Conservation (phyloP, 2,888 invertebrate genomes). For the Diabrotica balteata region DNA sequence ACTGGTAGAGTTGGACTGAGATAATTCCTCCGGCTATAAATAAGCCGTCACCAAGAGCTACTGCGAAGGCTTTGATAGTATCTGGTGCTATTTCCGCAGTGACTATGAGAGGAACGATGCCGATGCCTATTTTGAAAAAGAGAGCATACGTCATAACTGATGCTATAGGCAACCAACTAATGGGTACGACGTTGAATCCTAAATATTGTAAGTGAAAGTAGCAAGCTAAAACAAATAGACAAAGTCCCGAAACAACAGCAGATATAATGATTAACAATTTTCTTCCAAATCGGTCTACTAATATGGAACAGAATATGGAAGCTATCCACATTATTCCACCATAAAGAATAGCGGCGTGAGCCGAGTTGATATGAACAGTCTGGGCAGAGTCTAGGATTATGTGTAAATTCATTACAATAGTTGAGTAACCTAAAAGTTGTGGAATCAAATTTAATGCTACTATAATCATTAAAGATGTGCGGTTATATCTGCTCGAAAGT, state of each 20-base stretch:
- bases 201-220: slow-evolving; percentile 52
- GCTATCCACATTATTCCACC: slow-evolving; percentile 53
- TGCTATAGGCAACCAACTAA: slow-evolving; percentile 53
- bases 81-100: slow-evolving; percentile 56
- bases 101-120: slow-evolving; percentile 55
- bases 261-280: slow-evolving; percentile 51
- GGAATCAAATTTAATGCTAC: slow-evolving; percentile 53
- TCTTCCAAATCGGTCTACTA: slow-evolving; percentile 54
- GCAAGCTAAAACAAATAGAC: slow-evolving; percentile 49
- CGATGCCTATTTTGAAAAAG: slow-evolving; percentile 53
- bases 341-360: slow-evolving; percentile 53
- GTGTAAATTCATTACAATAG: slow-evolving; percentile 57
- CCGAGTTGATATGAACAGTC: slow-evolving; percentile 46
- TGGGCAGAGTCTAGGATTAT: slow-evolving; percentile 53
- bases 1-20: slow-evolving; percentile 51
- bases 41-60: slow-evolving; percentile 49
- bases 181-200: slow-evolving; percentile 44
- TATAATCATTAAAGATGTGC: slow-evolving; percentile 47
- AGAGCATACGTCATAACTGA: slow-evolving; percentile 53
- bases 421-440: slow-evolving; percentile 55
- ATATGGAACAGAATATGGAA: slow-evolving; percentile 47
- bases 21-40: slow-evolving; percentile 51
- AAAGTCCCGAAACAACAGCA: slow-evolving; percentile 50
- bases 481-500: no score
- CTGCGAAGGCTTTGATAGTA: slow-evolving; percentile 53